Evolutionary conservation across 2,888 invertebrate species (phyloP).

Genomic region (Liopterus haemorrhoidalis): DNA sequence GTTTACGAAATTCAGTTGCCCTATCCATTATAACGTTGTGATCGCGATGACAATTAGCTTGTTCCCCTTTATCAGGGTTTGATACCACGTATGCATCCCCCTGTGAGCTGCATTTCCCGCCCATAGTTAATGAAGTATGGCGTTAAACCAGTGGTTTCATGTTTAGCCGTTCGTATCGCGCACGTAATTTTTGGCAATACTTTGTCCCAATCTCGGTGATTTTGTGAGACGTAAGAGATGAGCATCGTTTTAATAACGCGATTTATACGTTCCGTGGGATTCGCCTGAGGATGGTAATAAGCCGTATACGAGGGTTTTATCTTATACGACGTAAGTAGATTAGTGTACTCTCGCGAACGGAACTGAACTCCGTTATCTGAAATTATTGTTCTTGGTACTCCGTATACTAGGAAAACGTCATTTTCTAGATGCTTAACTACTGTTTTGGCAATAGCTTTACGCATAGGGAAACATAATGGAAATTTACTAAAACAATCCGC

Average conservation of each 20-base stretch:
- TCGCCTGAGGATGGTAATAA: conserved; percentile 20
- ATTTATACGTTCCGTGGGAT: conserved; percentile 25
- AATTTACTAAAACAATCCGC: conserved; percentile 29
- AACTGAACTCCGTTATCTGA: conserved; percentile 28
- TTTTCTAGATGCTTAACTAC: conserved; percentile 23
- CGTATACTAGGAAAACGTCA: conserved; percentile 24
- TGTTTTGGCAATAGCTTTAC: conserved; percentile 19
- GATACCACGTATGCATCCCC: too few species aligned
- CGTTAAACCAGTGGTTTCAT: neutral
- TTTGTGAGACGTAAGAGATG: neutral
- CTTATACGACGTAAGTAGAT: conserved; percentile 15
- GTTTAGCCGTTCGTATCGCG: conserved; percentile 1
- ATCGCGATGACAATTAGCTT: too few species aligned
- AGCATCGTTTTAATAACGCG: conserved; percentile 20
- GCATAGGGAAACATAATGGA: conserved; percentile 24
- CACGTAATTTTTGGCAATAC: neutral
- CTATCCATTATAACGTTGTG: neutral
- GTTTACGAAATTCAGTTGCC: neutral
- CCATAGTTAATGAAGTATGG: too few species aligned
- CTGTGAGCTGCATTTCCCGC: too few species aligned
- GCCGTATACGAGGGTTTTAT: conserved; percentile 21
- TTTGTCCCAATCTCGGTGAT: conserved; percentile 3
- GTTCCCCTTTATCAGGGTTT: too few species aligned
- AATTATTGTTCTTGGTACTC: conserved; percentile 27
- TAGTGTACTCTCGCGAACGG: conserved; percentile 16